Conservation (phyloP, 2,888 invertebrate genomes). For the Chrysomela aeneicollis region DNA sequence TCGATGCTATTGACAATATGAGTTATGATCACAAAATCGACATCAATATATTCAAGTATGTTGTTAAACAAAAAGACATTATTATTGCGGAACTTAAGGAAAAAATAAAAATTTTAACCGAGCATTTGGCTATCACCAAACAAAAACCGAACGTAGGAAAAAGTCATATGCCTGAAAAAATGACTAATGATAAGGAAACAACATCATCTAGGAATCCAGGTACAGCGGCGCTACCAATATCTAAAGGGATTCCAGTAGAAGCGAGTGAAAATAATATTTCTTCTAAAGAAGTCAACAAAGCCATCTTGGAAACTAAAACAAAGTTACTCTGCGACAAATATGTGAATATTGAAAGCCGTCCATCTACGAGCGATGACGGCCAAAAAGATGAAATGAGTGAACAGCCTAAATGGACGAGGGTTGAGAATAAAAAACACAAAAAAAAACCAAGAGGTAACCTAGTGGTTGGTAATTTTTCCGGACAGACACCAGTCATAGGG, state of each 20-base stretch:
- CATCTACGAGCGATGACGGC: conserved; percentile 4
- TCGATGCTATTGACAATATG: conserved; percentile 13
- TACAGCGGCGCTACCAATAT: no score
- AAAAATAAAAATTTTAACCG: conserved; percentile 9
- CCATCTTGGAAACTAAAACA: conserved; percentile 2
- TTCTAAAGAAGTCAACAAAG: conserved; percentile 2
- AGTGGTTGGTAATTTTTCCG: conserved; percentile 3
- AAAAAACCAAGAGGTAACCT: conserved; percentile 4
- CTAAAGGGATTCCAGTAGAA: neutral
- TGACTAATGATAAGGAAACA: neutral
- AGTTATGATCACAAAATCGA: conserved; percentile 11
- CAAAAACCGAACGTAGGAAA: neutral
- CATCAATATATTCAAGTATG: conserved; percentile 15
- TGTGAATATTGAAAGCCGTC: neutral
- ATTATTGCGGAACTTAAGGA: conserved; percentile 14
- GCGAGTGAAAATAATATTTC: no score
- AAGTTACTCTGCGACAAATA: neutral
- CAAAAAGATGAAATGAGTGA: neutral
- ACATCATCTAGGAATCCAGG: no score
- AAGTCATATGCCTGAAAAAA: neutral
- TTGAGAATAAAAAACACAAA: neutral
- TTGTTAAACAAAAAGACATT: conserved; percentile 17
- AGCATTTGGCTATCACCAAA: conserved; percentile 2
- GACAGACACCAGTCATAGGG: conserved; percentile 2
- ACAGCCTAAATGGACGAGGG: neutral